Evolutionary conservation across 2,797 vertebrate species (phyloP), one percentile per base, ranked within the genome.

Genomic region (Diglossa cyanea): DNA sequence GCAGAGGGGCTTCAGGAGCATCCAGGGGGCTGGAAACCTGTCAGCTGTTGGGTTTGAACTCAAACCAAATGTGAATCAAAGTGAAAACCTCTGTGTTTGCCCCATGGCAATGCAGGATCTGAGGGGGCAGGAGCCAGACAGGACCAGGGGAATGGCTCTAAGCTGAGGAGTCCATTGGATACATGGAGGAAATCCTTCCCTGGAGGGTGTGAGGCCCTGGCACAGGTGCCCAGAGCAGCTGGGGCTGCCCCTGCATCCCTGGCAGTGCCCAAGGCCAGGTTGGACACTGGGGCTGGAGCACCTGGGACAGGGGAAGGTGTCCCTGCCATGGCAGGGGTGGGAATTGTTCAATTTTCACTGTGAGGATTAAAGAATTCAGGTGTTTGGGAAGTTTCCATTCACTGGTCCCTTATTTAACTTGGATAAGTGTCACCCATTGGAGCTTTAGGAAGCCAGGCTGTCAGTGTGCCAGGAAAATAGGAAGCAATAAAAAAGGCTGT

Each of bases 31-130:
- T 71, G 65, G 50, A 51, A 40, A 33, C 3, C 13, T 50, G 18
- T 1, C 6, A 10, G 50, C 31, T 50, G 37, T 5, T 37, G 1
- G 3, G n/a, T 44, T 0, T 55, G 50, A 62, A 11, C 31, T 57
- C 31, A 67, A 62, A 7, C 12, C 47, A 28, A 26, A 9, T 0
- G 2, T 5, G 58, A 78, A 26, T 21, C 2, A 2, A 4, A n/a
- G 53, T 14, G 61, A 57, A 31, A 81, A 81, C 13, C 24, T 48
- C 33, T 58, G n/a, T 18, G 45, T 48, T 39, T 63, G 45, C 67
- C 63, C 25, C 17, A 0, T 3, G 71, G 25, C n/a, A 39, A 1
- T 1, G 10, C 35, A 39, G 51, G 63, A 28, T 6, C 10, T 42
- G 35, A 33, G 42, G 53, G 62, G 15, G 31, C 40, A 23, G 54